Conservation (phyloP, 2,888 invertebrate species). For the Tanytarsus gracilentus region DNA sequence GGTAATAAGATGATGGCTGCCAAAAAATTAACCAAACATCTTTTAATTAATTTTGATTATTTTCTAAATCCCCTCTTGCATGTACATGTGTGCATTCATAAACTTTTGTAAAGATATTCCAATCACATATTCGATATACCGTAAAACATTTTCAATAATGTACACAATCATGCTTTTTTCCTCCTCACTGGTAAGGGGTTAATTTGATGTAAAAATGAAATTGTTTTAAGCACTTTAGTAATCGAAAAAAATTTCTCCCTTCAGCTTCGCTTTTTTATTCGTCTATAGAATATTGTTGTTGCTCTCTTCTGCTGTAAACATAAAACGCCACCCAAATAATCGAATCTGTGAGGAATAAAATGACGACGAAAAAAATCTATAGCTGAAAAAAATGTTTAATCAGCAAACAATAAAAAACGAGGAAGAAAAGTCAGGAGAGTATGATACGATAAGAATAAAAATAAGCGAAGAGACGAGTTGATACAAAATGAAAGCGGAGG, state of each 20-base stretch:
- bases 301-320: neutral
- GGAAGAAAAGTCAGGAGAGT: neutral
- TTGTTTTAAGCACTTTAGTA: constrained; percentile 10
- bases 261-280: neutral
- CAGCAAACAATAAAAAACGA: constrained; percentile 22
- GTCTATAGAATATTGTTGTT: neutral
- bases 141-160: constrained; percentile 22
- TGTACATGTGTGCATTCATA: too few species aligned
- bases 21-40: too few species aligned
- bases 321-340: neutral
- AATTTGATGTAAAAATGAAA: constrained; percentile 3
- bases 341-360: too few species aligned
- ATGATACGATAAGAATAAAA: constrained; percentile 4
- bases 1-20: too few species aligned
- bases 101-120: too few species aligned
- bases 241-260: constrained; percentile 5
- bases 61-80: too few species aligned
- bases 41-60: too few species aligned
- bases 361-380: neutral
- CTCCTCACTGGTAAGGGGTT: neutral
- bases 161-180: neutral
- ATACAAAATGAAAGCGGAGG: neutral
- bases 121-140: too few species aligned
- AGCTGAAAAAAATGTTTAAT: constrained; percentile 13
- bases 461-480: neutral